Conservation (phyloP, 2,113 vertebrate genomes). For the Nannospalax galili region DNA sequence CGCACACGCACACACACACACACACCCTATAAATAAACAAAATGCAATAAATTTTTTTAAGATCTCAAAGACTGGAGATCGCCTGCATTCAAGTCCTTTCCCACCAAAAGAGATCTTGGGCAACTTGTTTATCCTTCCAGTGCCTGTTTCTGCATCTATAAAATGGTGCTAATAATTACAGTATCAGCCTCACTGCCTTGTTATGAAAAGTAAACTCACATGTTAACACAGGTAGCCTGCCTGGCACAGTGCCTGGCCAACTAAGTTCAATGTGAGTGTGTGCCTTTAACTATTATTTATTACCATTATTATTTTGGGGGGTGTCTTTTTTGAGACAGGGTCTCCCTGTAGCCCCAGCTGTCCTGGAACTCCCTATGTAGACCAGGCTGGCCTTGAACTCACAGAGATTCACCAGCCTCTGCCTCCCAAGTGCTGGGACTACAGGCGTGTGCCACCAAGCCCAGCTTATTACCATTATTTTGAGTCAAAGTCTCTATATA, state of each 20-base stretch:
- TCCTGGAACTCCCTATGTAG: too few species aligned
- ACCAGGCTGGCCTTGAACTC: too few species aligned
- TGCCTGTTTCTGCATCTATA: background rate
- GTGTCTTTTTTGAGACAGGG: too few species aligned
- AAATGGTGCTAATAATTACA: background rate
- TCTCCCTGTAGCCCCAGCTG: too few species aligned
- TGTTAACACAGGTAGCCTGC: background rate
- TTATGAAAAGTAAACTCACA: background rate
- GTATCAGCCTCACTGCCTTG: background rate
- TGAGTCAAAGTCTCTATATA: background rate
- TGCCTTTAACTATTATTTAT: conserved; percentile 13
- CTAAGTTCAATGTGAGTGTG: background rate
- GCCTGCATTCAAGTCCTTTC: background rate
- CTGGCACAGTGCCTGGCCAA: background rate
- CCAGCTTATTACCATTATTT: background rate
- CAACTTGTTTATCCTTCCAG: background rate
- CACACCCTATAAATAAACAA: background rate
- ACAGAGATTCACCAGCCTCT: too few species aligned
- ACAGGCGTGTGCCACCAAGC: too few species aligned
- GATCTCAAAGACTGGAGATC: background rate
- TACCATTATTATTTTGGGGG: background rate
- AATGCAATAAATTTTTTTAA: background rate
- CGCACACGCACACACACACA: too few species aligned
- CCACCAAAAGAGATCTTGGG: background rate
- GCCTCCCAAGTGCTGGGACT: too few species aligned